A percentile compares a stretch with the other conserved stretches of the same genome.
These are phyloP conservation scores for Notolabrus celidotus DNA, from an alignment of 2,797 vertebrate genomes.

Conservation along the genomic window DNA sequence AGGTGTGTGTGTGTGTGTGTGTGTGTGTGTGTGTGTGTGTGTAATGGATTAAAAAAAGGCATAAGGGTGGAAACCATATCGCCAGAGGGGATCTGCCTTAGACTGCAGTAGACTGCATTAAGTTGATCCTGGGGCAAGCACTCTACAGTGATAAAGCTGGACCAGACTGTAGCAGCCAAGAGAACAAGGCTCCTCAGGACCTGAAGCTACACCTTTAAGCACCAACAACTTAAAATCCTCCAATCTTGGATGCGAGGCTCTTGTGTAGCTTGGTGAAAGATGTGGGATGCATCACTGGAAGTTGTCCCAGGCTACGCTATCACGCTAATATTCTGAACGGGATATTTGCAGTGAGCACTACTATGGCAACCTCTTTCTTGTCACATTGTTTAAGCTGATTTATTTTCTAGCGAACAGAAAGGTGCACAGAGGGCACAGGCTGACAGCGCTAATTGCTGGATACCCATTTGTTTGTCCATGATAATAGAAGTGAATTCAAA, in stretches of 20 bases:
- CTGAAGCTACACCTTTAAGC: constrained; percentile 42
- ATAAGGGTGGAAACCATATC: constrained; percentile 21
- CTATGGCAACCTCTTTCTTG: constrained; percentile 26
- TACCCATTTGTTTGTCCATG: constrained; percentile 51
- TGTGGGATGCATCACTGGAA: constrained; percentile 38
- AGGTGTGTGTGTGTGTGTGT: background rate
- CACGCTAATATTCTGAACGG: constrained; percentile 17
- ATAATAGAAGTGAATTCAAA: constrained; percentile 49
- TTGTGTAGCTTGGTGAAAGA: constrained; percentile 38
- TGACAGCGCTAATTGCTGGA: constrained; percentile 65
- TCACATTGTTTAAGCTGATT: constrained; percentile 33
- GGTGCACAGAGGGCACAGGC: constrained; percentile 39
- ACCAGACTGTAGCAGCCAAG: constrained; percentile 39
- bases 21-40: background rate
- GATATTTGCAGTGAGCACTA: constrained; percentile 3
- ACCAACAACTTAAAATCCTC: constrained; percentile 50
- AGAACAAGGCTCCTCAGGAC: constrained; percentile 28
- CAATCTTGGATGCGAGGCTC: constrained; percentile 40
- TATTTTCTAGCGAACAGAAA: constrained; percentile 37
- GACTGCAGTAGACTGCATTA: constrained; percentile 55
- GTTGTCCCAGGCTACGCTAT: constrained; percentile 37
- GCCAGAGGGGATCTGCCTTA: constrained; percentile 35
- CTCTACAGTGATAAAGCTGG: constrained; percentile 53
- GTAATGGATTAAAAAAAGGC: constrained; percentile 16
- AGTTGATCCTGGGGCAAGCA: constrained; percentile 54